Evolutionary conservation across 2,113 vertebrate species (phyloP).

Genomic region (Lethenteron camtschaticum): DNA sequence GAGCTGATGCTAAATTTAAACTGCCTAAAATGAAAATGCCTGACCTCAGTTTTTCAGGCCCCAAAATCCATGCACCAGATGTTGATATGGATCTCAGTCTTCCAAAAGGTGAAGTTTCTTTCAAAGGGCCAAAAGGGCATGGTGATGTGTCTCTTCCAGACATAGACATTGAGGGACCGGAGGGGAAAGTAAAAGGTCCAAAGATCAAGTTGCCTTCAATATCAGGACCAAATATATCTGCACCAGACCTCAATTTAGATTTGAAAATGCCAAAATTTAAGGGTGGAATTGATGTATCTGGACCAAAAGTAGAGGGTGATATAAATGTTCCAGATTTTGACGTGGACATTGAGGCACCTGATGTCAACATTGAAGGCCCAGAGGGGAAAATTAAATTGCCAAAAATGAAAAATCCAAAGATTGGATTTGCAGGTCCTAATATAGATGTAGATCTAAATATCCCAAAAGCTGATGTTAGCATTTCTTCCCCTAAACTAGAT

Average conservation of each 20-base stretch:
- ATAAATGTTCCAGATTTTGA: background rate
- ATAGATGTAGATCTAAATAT: slow-evolving; percentile 10
- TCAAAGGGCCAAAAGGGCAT: slow-evolving; percentile 7
- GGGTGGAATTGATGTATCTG: background rate
- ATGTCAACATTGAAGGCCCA: background rate
- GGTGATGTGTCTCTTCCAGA: background rate
- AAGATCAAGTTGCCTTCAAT: background rate
- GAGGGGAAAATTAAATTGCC: slow-evolving; percentile 13
- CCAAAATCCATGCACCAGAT: background rate
- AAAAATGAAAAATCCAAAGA: slow-evolving; percentile 21
- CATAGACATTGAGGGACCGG: background rate
- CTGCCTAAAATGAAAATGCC: slow-evolving; percentile 9
- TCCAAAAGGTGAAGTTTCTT: background rate
- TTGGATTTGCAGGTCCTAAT: slow-evolving; percentile 12
- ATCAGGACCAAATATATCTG: background rate
- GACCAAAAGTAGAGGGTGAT: background rate
- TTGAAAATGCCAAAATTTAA: slow-evolving; percentile 20
- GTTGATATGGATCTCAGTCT: background rate
- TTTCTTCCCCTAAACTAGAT: background rate
- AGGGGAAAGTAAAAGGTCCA: background rate
- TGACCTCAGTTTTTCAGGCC: slow-evolving; percentile 7
- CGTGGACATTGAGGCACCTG: background rate
- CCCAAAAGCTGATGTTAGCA: slow-evolving; percentile 6
- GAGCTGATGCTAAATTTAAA: slow-evolving; percentile 8
- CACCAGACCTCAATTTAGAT: slow-evolving; percentile 11